Percentiles rank a stretch among this genome's conserved stretches.
Evolutionary conservation across 2,797 vertebrate species (phyloP).

Genomic region (Oryzias dopingdopingensis): DNA sequence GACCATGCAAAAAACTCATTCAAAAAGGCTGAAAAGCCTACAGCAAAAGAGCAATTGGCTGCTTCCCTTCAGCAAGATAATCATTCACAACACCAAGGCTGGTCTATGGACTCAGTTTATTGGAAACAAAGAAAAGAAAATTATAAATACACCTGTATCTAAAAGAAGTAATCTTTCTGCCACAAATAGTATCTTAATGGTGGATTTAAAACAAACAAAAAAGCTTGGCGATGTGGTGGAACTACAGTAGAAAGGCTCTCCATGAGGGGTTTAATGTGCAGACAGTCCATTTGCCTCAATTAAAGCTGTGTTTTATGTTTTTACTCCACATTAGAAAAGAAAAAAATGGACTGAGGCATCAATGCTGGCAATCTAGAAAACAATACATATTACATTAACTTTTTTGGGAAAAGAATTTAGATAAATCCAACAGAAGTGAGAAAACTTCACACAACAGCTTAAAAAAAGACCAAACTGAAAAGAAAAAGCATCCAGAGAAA

Average conservation of each 20-base stretch:
- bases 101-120: constrained; percentile 52
- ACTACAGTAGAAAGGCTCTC: constrained; percentile 27
- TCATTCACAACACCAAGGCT: constrained; percentile 52
- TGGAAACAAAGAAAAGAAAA: constrained; percentile 20
- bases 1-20: constrained; percentile 61
- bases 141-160: constrained; percentile 59
- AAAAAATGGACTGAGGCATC: constrained; percentile 7
- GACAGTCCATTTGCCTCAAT: constrained; percentile 51
- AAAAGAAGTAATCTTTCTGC: constrained; percentile 27
- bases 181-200: constrained; percentile 25
- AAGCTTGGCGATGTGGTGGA: constrained; percentile 17
- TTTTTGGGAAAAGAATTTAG: constrained; percentile 13
- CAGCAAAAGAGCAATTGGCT: constrained; percentile 20
- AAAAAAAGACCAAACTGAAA: background rate
- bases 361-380: constrained; percentile 18
- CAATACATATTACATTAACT: background rate
- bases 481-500: constrained; percentile 46
- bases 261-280: constrained; percentile 12
- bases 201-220: constrained; percentile 33
- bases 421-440: no score
- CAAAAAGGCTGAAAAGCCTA: constrained; percentile 12
- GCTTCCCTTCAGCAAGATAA: constrained; percentile 22
- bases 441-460: constrained; percentile 5
- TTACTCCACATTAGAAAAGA: background rate
- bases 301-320: constrained; percentile 12